Conservation (phyloP, 2,888 invertebrate species). For the Ferdinandea cuprea region DNA sequence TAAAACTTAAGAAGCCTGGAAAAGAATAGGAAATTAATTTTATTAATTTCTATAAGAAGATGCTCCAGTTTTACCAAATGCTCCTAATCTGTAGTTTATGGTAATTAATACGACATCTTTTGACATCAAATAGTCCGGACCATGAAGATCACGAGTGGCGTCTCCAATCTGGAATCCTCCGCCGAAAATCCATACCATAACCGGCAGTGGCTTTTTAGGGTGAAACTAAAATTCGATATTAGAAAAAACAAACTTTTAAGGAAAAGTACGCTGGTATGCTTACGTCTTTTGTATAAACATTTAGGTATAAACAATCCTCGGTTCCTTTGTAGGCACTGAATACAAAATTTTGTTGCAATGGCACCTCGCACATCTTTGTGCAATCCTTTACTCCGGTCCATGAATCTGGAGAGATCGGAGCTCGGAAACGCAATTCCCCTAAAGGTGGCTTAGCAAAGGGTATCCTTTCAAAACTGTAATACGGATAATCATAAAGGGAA, state of each 20-base stretch:
- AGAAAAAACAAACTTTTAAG: background rate
- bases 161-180: conserved; percentile 83
- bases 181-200: conserved; percentile 84
- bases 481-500: conserved; percentile 75
- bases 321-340: conserved; percentile 81
- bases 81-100: conserved; percentile 83
- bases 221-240: conserved; percentile 67
- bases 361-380: conserved; percentile 78
- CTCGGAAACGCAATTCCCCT: conserved; percentile 79
- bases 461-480: conserved; percentile 79
- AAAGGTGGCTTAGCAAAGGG: conserved; percentile 83
- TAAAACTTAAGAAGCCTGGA: conserved; percentile 83
- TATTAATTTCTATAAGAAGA: background rate
- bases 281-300: conserved; percentile 80
- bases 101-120: conserved; percentile 83
- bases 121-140: conserved; percentile 83
- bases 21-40: background rate
- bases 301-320: conserved; percentile 84
- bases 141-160: conserved; percentile 79
- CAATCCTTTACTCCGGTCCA: conserved; percentile 83
- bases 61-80: conserved; percentile 80
- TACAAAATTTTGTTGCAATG: conserved; percentile 78
- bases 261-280: background rate
- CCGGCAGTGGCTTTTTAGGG: conserved; percentile 77
- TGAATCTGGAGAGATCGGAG: conserved; percentile 81